Percentiles rank a stretch among this genome's conserved stretches.
These are phyloP conservation scores for Anticlea derivata DNA, from an alignment of 2,888 invertebrate genomes.

Conservation along the genomic window DNA sequence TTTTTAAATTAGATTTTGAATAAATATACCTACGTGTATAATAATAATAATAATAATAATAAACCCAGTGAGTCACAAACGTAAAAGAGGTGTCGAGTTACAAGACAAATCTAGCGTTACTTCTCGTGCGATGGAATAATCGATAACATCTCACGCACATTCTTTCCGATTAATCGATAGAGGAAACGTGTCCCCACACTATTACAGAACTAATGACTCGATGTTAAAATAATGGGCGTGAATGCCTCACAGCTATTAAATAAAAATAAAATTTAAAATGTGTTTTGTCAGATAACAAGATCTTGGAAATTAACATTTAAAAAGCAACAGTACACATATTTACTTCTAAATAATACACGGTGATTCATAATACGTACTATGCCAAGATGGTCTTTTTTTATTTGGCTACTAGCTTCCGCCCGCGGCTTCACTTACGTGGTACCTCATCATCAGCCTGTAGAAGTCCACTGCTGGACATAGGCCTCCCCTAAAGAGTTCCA, in stretches of 20 bases:
- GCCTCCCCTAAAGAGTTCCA: no score
- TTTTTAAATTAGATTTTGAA: no score
- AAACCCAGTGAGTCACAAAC: constrained; percentile 39
- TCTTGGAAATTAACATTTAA: not conserved
- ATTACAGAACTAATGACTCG: constrained; percentile 30
- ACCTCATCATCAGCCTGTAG: no score
- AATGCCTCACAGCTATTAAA: constrained; percentile 10
- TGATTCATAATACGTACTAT: no score
- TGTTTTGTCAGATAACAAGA: constrained; percentile 2
- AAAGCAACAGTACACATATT: not conserved
- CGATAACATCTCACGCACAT: constrained; percentile 60
- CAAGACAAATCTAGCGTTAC: constrained; percentile 67
- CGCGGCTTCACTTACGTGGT: no score
- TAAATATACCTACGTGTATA: no score
- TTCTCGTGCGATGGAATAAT: constrained; percentile 61
- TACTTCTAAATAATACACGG: no score
- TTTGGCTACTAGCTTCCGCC: no score
- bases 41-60: not conserved
- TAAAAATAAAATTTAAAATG: constrained; percentile 28
- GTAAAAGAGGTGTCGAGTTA: constrained; percentile 66
- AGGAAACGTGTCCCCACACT: constrained; percentile 36
- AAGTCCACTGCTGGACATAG: no score
- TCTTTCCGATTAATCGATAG: constrained; percentile 51
- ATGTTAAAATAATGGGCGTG: constrained; percentile 32
- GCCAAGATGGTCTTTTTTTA: no score